Conservation (phyloP, 2,888 invertebrate genomes). For the Lasioglossum malachurum region DNA sequence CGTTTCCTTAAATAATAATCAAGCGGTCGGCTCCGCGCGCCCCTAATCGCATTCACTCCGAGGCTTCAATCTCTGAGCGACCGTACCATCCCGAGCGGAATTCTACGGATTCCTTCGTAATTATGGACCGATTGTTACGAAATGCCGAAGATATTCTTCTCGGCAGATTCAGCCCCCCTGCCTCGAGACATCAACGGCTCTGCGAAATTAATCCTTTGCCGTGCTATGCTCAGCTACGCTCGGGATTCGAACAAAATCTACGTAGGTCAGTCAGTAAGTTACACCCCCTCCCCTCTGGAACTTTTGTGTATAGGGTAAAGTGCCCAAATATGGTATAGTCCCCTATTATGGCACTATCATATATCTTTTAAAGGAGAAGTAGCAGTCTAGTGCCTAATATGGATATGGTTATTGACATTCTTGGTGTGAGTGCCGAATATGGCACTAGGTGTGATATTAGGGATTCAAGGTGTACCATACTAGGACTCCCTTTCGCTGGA, state of each 20-base stretch:
- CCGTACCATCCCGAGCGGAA: neutral
- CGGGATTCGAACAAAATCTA: neutral
- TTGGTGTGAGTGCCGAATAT: too few relatives aligned
- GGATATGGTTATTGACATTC: too few relatives aligned
- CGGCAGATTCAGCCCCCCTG: neutral
- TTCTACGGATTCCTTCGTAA: neutral
- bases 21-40: neutral
- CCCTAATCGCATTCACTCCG: neutral
- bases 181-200: too few relatives aligned
- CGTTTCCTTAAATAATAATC: neutral
- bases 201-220: neutral
- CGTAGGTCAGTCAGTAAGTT: neutral
- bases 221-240: neutral
- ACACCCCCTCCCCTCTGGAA: too few relatives aligned
- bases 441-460: too few relatives aligned
- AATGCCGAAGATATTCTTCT: neutral
- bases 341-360: too few relatives aligned
- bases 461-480: too few relatives aligned
- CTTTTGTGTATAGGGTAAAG: too few relatives aligned
- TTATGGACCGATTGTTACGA: neutral
- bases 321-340: too few relatives aligned
- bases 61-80: conserved; percentile 3
- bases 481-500: too few relatives aligned
- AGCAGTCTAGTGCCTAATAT: too few relatives aligned
- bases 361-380: too few relatives aligned